Percentiles rank a stretch among this genome's conserved stretches.
Evolutionary conservation across 2,888 invertebrate genomes (phyloP).

Genomic region (Andrena chrysosceles): DNA sequence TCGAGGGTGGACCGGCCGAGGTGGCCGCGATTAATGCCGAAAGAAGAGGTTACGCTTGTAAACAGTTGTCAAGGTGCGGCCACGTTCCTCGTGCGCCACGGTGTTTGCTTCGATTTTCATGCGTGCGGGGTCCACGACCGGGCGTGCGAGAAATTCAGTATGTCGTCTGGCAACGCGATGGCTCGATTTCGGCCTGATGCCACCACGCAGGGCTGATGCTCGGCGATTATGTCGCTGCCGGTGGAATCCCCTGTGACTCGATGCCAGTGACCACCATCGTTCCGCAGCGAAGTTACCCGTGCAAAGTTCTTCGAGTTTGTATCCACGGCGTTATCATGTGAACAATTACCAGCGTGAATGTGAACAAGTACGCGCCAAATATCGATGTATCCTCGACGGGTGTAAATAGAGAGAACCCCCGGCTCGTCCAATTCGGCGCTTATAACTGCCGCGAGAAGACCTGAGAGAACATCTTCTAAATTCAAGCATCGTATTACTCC

Average conservation of each 20-base stretch:
- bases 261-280: slow-evolving; percentile 51
- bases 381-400: slow-evolving; percentile 2
- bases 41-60: slow-evolving; percentile 39
- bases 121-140: slow-evolving; percentile 61
- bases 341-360: slow-evolving; percentile 1
- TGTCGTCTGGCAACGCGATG: slow-evolving; percentile 34
- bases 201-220: slow-evolving; percentile 19
- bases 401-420: slow-evolving; percentile 32
- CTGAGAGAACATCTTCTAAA: background rate
- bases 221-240: slow-evolving; percentile 48
- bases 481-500: background rate
- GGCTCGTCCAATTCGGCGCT: slow-evolving; percentile 9
- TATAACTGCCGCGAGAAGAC: slow-evolving; percentile 29
- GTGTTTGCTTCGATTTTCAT: slow-evolving; percentile 63
- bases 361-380: background rate
- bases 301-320: background rate
- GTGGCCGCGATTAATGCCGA: slow-evolving; percentile 44
- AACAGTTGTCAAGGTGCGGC: slow-evolving; percentile 61
- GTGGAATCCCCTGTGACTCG: slow-evolving; percentile 36
- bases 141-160: slow-evolving; percentile 44
- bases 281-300: background rate
- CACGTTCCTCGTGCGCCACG: slow-evolving; percentile 51
- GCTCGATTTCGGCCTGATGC: slow-evolving; percentile 23
- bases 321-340: background rate
- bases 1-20: background rate